Conservation (phyloP, 2,888 invertebrate genomes). For the Sepiola atlantica region DNA sequence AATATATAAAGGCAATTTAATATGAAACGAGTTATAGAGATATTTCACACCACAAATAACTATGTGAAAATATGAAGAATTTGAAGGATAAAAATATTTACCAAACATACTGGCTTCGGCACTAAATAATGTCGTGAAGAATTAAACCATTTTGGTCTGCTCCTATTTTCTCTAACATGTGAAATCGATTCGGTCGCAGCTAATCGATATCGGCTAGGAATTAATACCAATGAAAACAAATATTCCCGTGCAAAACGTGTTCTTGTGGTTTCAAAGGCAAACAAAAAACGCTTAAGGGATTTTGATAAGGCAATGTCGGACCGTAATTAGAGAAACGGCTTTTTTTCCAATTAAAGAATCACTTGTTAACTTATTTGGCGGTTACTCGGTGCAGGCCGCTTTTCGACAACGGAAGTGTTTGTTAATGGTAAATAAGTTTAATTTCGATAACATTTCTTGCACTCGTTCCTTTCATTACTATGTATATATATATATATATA, state of each 20-base stretch:
- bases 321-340: constrained; percentile 4
- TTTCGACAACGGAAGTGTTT: not conserved
- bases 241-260: not conserved
- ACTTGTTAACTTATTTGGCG: not conserved
- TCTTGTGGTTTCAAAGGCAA: not conserved
- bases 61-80: too few relatives aligned
- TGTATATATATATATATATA: too few relatives aligned
- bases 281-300: not conserved
- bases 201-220: not conserved
- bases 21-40: too few relatives aligned
- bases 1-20: too few relatives aligned
- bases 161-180: not conserved
- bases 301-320: not conserved
- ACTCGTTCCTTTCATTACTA: not conserved
- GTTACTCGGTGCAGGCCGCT: not conserved
- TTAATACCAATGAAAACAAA: not conserved
- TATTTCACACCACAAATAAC: too few relatives aligned
- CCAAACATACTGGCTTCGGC: too few relatives aligned
- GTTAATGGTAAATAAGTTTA: not conserved
- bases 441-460: not conserved
- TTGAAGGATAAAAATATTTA: too few relatives aligned
- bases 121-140: too few relatives aligned
- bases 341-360: not conserved
- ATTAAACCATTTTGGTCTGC: too few relatives aligned
- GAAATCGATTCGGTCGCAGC: not conserved